A percentile compares a stretch with the other conserved stretches of the same genome.
These are phyloP conservation scores for Melipona quadrifasciata DNA, from an alignment of 1,140 invertebrate species.

Conservation along the genomic window DNA sequence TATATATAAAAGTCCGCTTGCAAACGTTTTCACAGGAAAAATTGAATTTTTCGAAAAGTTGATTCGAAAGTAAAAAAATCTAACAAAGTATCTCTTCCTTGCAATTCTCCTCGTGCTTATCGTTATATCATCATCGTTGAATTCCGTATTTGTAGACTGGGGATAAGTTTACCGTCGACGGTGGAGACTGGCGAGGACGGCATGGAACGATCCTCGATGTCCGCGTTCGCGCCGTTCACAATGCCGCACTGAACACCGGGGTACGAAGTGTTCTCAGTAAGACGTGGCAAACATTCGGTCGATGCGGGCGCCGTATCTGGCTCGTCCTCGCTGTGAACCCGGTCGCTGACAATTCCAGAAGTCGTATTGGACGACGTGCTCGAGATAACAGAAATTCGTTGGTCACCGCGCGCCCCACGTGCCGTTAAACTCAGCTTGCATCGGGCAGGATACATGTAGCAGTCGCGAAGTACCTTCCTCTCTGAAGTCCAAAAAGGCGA, in stretches of 20 bases:
- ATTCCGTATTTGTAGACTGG: background rate
- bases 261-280: constrained; percentile 71
- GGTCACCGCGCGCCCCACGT: constrained; percentile 86
- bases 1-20: too few relatives aligned
- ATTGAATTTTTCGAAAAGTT: too few relatives aligned
- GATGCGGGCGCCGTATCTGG: constrained; percentile 86
- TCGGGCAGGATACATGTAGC: constrained; percentile 84
- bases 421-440: constrained; percentile 84
- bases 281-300: constrained; percentile 75
- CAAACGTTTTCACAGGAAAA: too few relatives aligned
- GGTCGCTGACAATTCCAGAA: constrained; percentile 96
- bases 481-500: constrained; percentile 70
- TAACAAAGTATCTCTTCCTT: too few relatives aligned
- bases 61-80: too few relatives aligned
- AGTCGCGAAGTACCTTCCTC: constrained; percentile 82
- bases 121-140: background rate
- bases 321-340: constrained; percentile 96
- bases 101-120: background rate
- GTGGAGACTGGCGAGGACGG: constrained; percentile 71
- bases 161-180: constrained; percentile 69
- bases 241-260: constrained; percentile 52
- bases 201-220: constrained; percentile 63
- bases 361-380: constrained; percentile 96
- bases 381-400: constrained; percentile 94
- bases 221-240: constrained; percentile 56